Evolutionary conservation across 1,140 invertebrate genomes (phyloP), one percentile per base, ranked within the genome.

Genomic region (Psilanteris sp.): DNA sequence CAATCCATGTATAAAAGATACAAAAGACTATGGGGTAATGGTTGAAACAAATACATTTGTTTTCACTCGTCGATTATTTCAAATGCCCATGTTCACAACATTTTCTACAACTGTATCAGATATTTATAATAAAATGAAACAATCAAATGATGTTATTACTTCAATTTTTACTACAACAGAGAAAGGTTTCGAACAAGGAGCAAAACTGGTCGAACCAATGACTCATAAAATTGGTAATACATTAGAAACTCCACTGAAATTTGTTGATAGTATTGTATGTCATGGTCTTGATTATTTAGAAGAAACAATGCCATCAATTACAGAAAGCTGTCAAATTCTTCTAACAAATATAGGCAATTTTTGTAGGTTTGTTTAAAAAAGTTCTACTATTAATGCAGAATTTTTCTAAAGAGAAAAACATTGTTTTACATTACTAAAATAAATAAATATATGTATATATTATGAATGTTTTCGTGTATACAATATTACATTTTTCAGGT

Each of bases 281-380:
- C 73, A 81, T 10, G 86, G 89, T 3, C 70, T 91, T 31, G 89
- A 89, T 77, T 90, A 85, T 54, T 77, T 89, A 2, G 89, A 90
- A 73, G 81, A 80, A 18, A 90, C 85, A 77, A 68, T 90, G 4
- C 90, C 90, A 2, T 82, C 86, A 2, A 87, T 91, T 0, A 90
- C 89, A 57, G 36, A 86, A 14, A 84, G 85, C 18, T 85, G 89
- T 8, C 77, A 73, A 39, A 79, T 87, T 24, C 77, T 85, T 66
- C 77, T 74, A n/a, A 61, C 41, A 14, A 83, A 55, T 54, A 43
- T 77, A 2, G 78, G 50, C 24, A 73, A 39, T 29, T 68, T 43
- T 8, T 50, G 76, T 41, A 79, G 79, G 80, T 81, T 26, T 39
- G 18, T 50, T 22, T 41, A 4, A 39, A 16, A 20, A 3, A 20